These are phyloP conservation scores for Brassicogethes aeneus DNA, from an alignment of 2,888 invertebrate genomes.

Conservation along the genomic window DNA sequence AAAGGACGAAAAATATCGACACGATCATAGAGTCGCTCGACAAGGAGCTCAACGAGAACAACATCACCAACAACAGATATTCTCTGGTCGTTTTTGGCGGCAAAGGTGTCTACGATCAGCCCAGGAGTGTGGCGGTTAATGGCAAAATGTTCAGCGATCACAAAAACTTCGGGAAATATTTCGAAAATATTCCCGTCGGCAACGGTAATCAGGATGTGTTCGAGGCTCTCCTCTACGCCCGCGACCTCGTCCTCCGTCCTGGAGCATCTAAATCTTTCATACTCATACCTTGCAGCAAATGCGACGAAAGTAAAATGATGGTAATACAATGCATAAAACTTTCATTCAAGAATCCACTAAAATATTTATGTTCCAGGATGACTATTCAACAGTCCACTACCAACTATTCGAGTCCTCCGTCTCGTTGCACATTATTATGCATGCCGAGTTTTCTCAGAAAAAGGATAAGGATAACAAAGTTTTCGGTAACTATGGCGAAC, in stretches of 20 bases:
- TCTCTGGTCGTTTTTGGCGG: constrained; percentile 79
- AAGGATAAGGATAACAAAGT: constrained; percentile 65
- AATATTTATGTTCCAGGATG: constrained; percentile 48
- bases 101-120: constrained; percentile 58
- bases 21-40: constrained; percentile 57
- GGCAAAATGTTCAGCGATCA: constrained; percentile 60
- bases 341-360: neutral
- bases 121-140: constrained; percentile 65
- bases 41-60: constrained; percentile 56
- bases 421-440: constrained; percentile 74
- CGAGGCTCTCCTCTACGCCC: constrained; percentile 64
- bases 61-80: constrained; percentile 62
- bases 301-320: constrained; percentile 58
- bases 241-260: constrained; percentile 66
- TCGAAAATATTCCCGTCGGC: constrained; percentile 57
- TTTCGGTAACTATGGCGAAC: constrained; percentile 56
- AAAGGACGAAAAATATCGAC: constrained; percentile 58
- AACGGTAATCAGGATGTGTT: constrained; percentile 62
- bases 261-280: constrained; percentile 78
- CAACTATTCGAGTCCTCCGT: constrained; percentile 73
- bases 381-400: constrained; percentile 75
- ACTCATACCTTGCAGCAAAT: constrained; percentile 70
- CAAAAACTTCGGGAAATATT: constrained; percentile 54
- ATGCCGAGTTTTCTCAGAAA: constrained; percentile 68
- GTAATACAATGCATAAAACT: constrained; percentile 38